Percentiles rank a stretch among this genome's conserved stretches.
Evolutionary conservation across 2,113 vertebrate species (phyloP).

Genomic region (Perognathus longimembris): DNA sequence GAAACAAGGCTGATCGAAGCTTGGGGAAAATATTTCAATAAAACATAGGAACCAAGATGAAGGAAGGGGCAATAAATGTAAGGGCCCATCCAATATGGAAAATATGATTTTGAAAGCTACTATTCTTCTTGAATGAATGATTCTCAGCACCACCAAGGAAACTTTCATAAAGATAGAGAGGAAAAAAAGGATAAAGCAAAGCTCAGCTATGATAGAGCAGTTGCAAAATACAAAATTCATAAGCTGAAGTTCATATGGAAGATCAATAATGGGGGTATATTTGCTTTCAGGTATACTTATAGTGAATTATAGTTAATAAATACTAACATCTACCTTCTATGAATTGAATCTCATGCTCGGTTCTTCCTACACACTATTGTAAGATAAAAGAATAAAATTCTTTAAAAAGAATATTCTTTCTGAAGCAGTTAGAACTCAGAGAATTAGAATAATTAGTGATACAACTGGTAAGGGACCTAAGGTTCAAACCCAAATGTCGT

Average conservation of each 20-base stretch:
- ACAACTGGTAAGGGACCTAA: not conserved
- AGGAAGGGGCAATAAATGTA: not conserved
- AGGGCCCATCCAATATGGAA: not conserved
- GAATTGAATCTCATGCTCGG: not conserved
- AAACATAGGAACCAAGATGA: not conserved
- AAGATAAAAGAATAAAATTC: not conserved
- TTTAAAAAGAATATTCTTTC: not conserved
- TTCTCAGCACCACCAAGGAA: not conserved
- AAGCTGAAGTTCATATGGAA: not conserved
- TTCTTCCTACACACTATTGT: not conserved
- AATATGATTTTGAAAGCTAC: not conserved
- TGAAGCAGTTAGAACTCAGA: not conserved
- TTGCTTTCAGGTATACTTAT: not conserved
- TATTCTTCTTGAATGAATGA: too few relatives aligned
- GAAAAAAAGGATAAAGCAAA: not conserved
- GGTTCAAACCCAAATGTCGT: not conserved
- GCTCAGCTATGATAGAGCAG: not conserved
- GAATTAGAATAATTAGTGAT: not conserved
- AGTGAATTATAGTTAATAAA: not conserved
- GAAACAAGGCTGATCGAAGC: not conserved
- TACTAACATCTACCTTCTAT: not conserved
- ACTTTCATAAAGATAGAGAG: not conserved
- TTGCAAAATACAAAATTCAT: not conserved
- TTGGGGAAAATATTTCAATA: not conserved
- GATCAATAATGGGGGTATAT: not conserved